phyloP scores from a whole-genome alignment of 2,113 vertebrate species.

The Halichoeres trimaculatus region DNA sequence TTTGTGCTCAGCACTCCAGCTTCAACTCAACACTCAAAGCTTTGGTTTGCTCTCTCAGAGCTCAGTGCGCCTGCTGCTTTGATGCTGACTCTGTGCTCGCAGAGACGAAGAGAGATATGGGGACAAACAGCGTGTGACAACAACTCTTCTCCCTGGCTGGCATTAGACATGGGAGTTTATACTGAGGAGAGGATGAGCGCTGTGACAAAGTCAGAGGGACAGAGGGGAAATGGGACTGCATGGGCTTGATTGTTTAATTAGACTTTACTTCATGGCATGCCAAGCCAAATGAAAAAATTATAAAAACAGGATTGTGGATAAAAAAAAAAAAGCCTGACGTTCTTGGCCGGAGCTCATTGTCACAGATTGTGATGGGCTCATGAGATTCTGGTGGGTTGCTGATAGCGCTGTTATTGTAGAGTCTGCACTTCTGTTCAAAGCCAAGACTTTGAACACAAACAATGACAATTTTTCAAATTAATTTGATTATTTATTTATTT shows the following conservation, averaged over 20 bases:
- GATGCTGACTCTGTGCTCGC: constrained; percentile 68
- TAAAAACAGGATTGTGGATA: constrained; percentile 30
- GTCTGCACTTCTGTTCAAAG: constrained; percentile 59
- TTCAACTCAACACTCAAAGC: constrained; percentile 59
- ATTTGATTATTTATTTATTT: constrained; percentile 28
- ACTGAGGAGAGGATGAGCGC: constrained; percentile 71
- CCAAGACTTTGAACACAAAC: constrained; percentile 47
- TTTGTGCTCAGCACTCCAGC: constrained; percentile 66
- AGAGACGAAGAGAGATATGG: constrained; percentile 65
- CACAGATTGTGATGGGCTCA: constrained; percentile 76
- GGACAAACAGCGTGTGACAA: constrained; percentile 71
- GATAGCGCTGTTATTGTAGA: constrained; percentile 75
- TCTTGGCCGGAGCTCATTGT: constrained; percentile 69
- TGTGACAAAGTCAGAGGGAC: constrained; percentile 81
- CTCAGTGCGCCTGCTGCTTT: constrained; percentile 67
- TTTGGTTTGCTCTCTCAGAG: constrained; percentile 66
- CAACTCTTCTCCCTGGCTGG: constrained; percentile 67
- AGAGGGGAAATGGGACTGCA: constrained; percentile 71
- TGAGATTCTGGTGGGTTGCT: constrained; percentile 74
- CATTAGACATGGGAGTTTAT: constrained; percentile 72
- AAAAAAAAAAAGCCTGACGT: constrained; percentile 48
- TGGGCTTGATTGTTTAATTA: constrained; percentile 84
- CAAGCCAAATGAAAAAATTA: constrained; percentile 62
- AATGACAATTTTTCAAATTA: constrained; percentile 18
- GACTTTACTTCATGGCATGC: constrained; percentile 75